Evolutionary conservation across 1,140 invertebrate genomes (phyloP).

Genomic region (Nasonia giraulti): DNA sequence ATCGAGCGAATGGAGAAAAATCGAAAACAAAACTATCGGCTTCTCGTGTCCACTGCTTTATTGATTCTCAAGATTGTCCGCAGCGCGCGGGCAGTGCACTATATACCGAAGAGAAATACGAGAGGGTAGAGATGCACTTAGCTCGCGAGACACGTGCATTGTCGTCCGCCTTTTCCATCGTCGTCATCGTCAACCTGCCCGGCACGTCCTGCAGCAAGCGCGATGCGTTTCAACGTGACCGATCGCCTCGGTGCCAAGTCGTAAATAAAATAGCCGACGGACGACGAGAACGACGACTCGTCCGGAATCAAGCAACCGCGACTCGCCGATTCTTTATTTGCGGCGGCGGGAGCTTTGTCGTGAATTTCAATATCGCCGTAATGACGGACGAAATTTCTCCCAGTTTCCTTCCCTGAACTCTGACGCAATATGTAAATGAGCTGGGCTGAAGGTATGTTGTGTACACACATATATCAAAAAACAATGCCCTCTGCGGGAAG

Average conservation of each 20-base stretch:
- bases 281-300: background rate
- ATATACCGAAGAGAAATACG: background rate
- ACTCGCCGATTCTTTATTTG: constrained; percentile 2
- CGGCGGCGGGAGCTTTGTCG: constrained; percentile 1
- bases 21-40: background rate
- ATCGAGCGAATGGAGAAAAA: background rate
- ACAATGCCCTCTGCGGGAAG: background rate
- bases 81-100: background rate
- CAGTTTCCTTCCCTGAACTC: background rate
- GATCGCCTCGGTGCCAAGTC: constrained; percentile 53
- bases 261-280: constrained; percentile 54
- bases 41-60: constrained; percentile 31
- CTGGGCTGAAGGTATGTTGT: background rate
- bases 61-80: constrained; percentile 54
- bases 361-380: background rate
- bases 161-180: constrained; percentile 58
- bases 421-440: background rate
- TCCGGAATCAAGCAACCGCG: background rate
- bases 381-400: background rate
- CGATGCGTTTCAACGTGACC: constrained; percentile 31
- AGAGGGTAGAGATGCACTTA: constrained; percentile 53
- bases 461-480: background rate
- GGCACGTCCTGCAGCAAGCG: background rate
- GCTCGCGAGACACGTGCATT: constrained; percentile 68
- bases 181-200: constrained; percentile 45